Base-by-base conservation (phyloP, 2,113 vertebrate genomes). In the Ciconia stormi region DNA sequence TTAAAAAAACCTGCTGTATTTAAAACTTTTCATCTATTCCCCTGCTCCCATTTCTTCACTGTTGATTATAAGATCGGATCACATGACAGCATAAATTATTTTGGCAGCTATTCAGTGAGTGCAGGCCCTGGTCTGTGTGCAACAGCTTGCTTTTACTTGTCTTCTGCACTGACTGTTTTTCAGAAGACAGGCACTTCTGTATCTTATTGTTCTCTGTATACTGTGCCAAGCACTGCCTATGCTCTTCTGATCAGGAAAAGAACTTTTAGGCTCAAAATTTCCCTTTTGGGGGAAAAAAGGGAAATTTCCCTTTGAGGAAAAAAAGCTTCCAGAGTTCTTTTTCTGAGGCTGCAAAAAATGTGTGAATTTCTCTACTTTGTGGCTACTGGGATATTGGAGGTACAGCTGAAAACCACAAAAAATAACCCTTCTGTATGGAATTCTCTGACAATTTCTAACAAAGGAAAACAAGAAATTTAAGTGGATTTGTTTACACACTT, bases 1-100 rank as follows among this genome's bases (percentile, higher is more conserved):
- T 92, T 95, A 73, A 52, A 63, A 23, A 22, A 0, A 0, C 2
- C 6, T 0, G 2, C 13, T 14, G 30, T 40, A 87, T 86, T 85
- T 44, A 76, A 76, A 73, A 63, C 14, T 23, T 93, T 83, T 80
- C 3, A 26, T 66, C 42, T 74, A 50, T 44, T 87, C 25, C 23
- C 13, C 7, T 78, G 32, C 4, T 71, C 30, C 7, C 4, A 40
- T 91, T 89, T 92, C 44, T 84, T 82, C 22, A 18, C 10, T 32
- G 16, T 56, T 69, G 52, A 74, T 86, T 89, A 49, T 66, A 92
- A 84, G 16, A 21, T 73, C 0, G 0, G 15, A 83, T 40, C 36
- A 82, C 34, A 58, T 81, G n/a, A 44, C 55, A 77, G 5, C n/a
- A 67, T 63, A 79, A 94, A 40, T 67, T 79, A 40, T 52, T 69